phyloP scores from a whole-genome alignment of 2,888 invertebrate species.

The Drosophila formosana region DNA sequence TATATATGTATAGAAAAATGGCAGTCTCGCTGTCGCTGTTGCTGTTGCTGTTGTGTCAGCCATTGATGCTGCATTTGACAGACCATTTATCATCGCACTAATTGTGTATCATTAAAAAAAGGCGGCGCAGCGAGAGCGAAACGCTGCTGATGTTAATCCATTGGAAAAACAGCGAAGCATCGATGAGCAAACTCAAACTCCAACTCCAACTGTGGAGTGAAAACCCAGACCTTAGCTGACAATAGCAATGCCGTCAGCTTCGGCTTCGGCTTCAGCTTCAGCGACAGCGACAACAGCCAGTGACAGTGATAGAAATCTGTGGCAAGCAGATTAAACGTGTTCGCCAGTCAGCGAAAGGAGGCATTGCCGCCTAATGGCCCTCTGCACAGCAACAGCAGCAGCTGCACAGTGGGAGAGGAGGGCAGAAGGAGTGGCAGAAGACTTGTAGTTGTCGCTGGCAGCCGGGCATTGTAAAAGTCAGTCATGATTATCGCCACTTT shows the following conservation, averaged over 20 bases:
- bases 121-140: conserved; percentile 20
- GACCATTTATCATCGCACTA: conserved; percentile 84
- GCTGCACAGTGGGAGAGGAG: neutral
- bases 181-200: conserved; percentile 41
- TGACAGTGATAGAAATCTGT: conserved; percentile 81
- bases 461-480: conserved; percentile 72
- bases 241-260: conserved; percentile 44
- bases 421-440: neutral
- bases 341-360: conserved; percentile 52
- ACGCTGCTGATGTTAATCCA: conserved; percentile 73
- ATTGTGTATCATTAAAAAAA: conserved; percentile 84
- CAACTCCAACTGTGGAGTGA: neutral
- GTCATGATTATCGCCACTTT: conserved; percentile 80
- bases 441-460: conserved; percentile 47
- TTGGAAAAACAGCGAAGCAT: conserved; percentile 47
- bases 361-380: conserved; percentile 25
- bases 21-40: conserved; percentile 33
- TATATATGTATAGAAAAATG: conserved; percentile 15
- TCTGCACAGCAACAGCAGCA: neutral
- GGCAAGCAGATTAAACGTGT: conserved; percentile 80
- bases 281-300: conserved; percentile 50
- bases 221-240: conserved; percentile 40
- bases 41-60: conserved; percentile 42
- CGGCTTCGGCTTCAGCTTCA: neutral
- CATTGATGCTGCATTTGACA: conserved; percentile 82